These are phyloP conservation scores for Pachydiplax longipennis DNA, from an alignment of 2,888 invertebrate genomes.

Conservation along the genomic window DNA sequence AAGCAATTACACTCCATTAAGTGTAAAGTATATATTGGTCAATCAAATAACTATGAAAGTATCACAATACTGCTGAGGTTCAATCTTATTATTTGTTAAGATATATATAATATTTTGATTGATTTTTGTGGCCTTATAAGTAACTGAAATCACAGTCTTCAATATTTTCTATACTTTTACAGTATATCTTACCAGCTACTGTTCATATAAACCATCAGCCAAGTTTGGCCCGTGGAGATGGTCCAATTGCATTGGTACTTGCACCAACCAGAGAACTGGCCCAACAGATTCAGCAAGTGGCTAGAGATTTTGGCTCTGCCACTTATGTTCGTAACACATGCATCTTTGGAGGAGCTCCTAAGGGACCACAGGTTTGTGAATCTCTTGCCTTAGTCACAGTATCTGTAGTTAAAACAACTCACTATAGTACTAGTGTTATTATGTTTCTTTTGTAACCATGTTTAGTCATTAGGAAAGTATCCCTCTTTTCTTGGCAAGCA, in stretches of 20 bases:
- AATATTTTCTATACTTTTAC: conserved; percentile 48
- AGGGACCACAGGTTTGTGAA: conserved; percentile 89
- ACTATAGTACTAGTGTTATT: neutral
- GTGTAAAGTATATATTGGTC: too few species aligned
- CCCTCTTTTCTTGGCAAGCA: conserved; percentile 75
- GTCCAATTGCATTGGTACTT: conserved; percentile 90
- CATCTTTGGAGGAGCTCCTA: conserved; percentile 97
- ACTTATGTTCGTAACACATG: conserved; percentile 92
- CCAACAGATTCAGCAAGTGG: conserved; percentile 94
- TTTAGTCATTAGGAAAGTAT: too few species aligned
- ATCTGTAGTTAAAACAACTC: conserved; percentile 56
- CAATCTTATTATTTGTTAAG: too few species aligned
- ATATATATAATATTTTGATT: neutral
- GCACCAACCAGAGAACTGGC: conserved; percentile 92
- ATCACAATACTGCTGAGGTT: neutral
- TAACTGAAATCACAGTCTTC: neutral
- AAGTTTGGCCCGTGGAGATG: conserved; percentile 85
- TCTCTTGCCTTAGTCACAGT: conserved; percentile 56
- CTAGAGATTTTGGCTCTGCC: conserved; percentile 87
- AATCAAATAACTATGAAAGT: too few species aligned
- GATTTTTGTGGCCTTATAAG: neutral
- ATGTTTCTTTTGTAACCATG: neutral
- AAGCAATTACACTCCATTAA: too few species aligned
- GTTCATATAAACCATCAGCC: conserved; percentile 94
- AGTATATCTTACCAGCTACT: conserved; percentile 91